Evolutionary conservation across 2,797 vertebrate species (phyloP).

Genomic region (Trematocara caparti): DNA sequence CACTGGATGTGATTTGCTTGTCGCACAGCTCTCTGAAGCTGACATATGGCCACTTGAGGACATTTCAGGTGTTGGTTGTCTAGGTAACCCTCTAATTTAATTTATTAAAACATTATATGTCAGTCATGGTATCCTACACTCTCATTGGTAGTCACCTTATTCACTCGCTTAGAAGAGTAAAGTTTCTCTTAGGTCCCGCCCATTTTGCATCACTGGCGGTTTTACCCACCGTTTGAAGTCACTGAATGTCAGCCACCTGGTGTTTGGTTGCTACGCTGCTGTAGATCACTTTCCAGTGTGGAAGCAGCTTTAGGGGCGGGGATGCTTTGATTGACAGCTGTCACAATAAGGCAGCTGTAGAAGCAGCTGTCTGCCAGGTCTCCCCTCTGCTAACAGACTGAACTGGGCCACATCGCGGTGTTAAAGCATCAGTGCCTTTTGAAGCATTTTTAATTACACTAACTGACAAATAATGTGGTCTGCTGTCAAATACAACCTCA

Average conservation of each 20-base stretch:
- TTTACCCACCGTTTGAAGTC: background rate
- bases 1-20: background rate
- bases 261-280: background rate
- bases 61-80: background rate
- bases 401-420: background rate
- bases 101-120: background rate
- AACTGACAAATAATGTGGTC: background rate
- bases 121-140: background rate
- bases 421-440: background rate
- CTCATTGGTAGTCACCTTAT: background rate
- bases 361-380: background rate
- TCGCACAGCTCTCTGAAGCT: background rate
- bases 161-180: background rate
- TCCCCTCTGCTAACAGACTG: background rate
- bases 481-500: background rate
- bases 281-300: background rate
- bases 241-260: background rate
- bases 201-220: background rate
- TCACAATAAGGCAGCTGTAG: background rate
- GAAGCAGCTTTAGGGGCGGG: background rate
- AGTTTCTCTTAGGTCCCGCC: background rate
- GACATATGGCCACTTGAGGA: background rate
- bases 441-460: background rate
- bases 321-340: background rate
- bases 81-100: background rate